phyloP scores from a whole-genome alignment of 2,888 invertebrate species.

The Halocaridina rubra region DNA sequence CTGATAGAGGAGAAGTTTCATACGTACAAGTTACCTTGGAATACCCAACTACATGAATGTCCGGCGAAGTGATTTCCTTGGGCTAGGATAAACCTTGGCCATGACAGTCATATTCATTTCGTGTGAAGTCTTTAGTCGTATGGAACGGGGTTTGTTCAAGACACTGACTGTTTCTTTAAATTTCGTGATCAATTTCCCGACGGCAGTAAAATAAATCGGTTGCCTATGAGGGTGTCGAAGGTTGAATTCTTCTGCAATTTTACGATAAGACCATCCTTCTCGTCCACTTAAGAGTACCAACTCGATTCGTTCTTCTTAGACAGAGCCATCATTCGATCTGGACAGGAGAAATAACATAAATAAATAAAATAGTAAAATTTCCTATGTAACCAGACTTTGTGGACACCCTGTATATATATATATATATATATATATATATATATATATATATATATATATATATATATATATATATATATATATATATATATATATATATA shows the following conservation, averaged over 20 bases:
- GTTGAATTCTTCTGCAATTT: background rate
- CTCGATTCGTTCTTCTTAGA: too few relatives aligned
- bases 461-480: background rate
- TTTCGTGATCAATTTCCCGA: conserved; percentile 1
- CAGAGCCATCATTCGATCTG: too few relatives aligned
- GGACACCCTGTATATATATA: background rate
- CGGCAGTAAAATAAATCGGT: background rate
- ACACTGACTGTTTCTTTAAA: background rate
- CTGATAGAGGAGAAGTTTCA: too few relatives aligned
- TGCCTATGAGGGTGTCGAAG: background rate
- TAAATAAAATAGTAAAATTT: too few relatives aligned
- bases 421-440: background rate
- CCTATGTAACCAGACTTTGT: too few relatives aligned
- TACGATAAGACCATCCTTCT: background rate
- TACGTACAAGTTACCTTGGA: too few relatives aligned
- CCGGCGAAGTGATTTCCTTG: background rate
- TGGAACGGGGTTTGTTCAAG: background rate
- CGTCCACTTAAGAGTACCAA: too few relatives aligned
- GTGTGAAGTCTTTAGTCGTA: background rate
- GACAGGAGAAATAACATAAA: too few relatives aligned
- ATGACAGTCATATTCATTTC: background rate
- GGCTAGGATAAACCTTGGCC: background rate
- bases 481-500: background rate
- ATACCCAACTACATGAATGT: background rate
- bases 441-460: background rate